Conservation (phyloP, 2,888 invertebrate species). For the Anodontia alba region DNA sequence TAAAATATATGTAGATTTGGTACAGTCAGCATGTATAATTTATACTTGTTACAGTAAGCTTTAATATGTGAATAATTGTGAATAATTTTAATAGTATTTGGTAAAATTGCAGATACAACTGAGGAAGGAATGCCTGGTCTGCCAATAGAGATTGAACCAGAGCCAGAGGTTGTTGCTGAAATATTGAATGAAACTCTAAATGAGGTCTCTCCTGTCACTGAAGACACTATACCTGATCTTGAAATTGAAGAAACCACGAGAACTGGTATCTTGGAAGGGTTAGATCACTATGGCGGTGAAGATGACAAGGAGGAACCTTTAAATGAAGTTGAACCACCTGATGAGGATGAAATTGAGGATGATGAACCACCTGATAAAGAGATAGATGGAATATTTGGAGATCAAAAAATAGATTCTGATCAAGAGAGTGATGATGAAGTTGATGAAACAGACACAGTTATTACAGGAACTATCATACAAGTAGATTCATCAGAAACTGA, state of each 20-base stretch:
- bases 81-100: too few relatives aligned
- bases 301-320: conserved; percentile 53
- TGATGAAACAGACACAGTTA: conserved; percentile 6
- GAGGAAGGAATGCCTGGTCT: conserved; percentile 57
- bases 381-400: conserved; percentile 36
- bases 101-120: conserved; percentile 1
- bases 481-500: conserved; percentile 28
- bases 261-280: conserved; percentile 27
- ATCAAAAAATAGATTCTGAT: conserved; percentile 35
- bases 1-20: too few relatives aligned
- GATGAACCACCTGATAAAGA: conserved; percentile 47
- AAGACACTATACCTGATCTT: conserved; percentile 41
- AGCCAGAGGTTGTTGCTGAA: conserved; percentile 45
- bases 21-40: too few relatives aligned
- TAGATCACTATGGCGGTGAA: conserved; percentile 34
- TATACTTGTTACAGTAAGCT: too few relatives aligned
- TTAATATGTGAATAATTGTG: too few relatives aligned
- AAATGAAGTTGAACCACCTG: conserved; percentile 66
- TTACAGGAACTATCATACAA: not conserved
- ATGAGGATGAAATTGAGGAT: conserved; percentile 65
- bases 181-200: conserved; percentile 28
- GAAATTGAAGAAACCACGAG: not conserved
- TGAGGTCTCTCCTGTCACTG: conserved; percentile 51
- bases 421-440: conserved; percentile 35
- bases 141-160: conserved; percentile 55